Evolutionary conservation across 1,140 invertebrate genomes (phyloP), one percentile per base, ranked within the genome.

Genomic region (Drosophila pseudoananassae): DNA sequence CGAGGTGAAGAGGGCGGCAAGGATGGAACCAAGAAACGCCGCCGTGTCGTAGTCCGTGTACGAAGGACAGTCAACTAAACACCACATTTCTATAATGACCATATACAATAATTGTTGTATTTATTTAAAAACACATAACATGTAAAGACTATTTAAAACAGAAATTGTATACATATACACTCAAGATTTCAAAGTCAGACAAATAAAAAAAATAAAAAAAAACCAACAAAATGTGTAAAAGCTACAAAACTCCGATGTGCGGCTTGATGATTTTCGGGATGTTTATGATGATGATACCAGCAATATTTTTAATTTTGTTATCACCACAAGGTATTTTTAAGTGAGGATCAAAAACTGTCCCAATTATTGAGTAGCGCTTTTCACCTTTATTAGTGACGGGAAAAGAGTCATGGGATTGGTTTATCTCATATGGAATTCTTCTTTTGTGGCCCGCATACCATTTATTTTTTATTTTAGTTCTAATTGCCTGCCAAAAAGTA

Each of bases 41-140:
- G 38, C 8, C 60, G 64, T 0, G 64, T 66, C 4, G 49, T 68
- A 23, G 65, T 68, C 15, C 65, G 65, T 5, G 61, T 69, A n/a
- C 65, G 65, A 23, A 69, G 63, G 40, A 68, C 49, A 0, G 40
- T 12, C n/a, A 63, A 23, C 61, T 65, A 0, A 63, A 36, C 4
- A 36, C 1, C 10, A 36, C 33, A 2, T 4, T 36, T 36, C 29
- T 10, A 31, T 31, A 49, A 14, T 6, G 29, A 1, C 3, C 23
- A 23, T 23, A 2, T 23, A 23, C 23, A 23, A 23, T 2, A 23
- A 23, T 2, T 23, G 4, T 23, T 2, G 6, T 25, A 25, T 25
- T 25, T 27, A 27, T 27, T 1, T 27, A 27, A 5, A 27, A 27
- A n/a, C n/a, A n/a, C n/a, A n/a, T n/a, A n/a, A n/a, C n/a, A n/a